Percentiles rank a stretch among this genome's conserved stretches.
phyloP scores from a whole-genome alignment of 1,140 invertebrate genomes.

The Atopsyche davidsoni region DNA sequence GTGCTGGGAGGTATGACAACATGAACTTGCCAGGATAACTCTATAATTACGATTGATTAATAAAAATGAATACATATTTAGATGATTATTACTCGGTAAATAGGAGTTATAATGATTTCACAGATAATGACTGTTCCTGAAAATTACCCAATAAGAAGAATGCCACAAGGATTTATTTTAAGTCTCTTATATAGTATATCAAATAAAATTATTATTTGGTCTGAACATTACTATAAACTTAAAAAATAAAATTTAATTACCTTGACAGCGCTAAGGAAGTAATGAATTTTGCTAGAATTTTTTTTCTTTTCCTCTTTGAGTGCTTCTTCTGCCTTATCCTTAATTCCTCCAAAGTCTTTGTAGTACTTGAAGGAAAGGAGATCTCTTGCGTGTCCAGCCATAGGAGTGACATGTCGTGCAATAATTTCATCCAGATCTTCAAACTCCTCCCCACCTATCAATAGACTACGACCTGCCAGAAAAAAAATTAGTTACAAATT shows the following conservation, averaged over 20 bases:
- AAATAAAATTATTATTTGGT: too few species aligned
- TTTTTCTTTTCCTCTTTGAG: slow-evolving; percentile 81
- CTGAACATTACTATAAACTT: not conserved
- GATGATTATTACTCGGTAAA: not conserved
- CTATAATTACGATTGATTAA: too few species aligned
- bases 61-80: slow-evolving; percentile 29
- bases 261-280: slow-evolving; percentile 79
- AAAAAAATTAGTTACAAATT: not conserved
- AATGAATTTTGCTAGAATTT: slow-evolving; percentile 84
- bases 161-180: too few species aligned
- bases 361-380: slow-evolving; percentile 90
- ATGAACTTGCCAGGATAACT: slow-evolving; percentile 93
- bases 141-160: not conserved
- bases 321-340: slow-evolving; percentile 81
- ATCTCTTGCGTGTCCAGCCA: slow-evolving; percentile 89
- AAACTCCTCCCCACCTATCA: slow-evolving; percentile 87
- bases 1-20: slow-evolving; percentile 86
- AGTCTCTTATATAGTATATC: too few species aligned
- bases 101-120: not conserved
- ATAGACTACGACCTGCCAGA: slow-evolving; percentile 56
- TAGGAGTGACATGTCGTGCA: slow-evolving; percentile 90
- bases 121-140: not conserved
- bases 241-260: slow-evolving; percentile 7
- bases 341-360: slow-evolving; percentile 63
- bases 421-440: slow-evolving; percentile 99